Base-by-base conservation (phyloP, 30 jellyfish, hydroid and myxozoan genomes). In the Hydractinia symbiolongicarpus region DNA sequence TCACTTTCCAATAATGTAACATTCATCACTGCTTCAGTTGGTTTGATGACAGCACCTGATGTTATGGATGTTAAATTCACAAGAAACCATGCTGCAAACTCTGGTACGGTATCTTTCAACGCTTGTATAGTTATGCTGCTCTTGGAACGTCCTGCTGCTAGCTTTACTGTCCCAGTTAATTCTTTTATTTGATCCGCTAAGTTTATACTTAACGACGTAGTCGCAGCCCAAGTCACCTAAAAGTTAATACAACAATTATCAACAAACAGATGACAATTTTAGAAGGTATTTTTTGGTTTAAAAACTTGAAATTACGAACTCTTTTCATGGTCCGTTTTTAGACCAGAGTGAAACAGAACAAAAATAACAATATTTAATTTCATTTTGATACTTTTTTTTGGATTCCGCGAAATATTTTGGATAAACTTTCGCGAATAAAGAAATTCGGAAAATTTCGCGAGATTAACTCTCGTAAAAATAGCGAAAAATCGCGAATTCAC, bases 1-100 rank as follows among this genome's bases (percentile, higher is more conserved):
- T 94, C 99, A 82, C 96, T 94, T 53, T 83, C 94, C 5, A 75
- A 67, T 60, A 94, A 54, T 9, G 96, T 82, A 51, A 94, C 85
- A 73, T 88, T 88, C 61, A 83, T 86, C 11, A 74, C 76, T 7
- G 96, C 68, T 9, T 69, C 86, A 13, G 78, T 81, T 7, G 21
- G 72, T 4, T 85, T 71, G 69, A 94, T 74, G 9, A 62, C 44
- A 10, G 99, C 99, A 5, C 99, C 99, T 16, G 56, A 50, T 17
- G 96, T 85, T 49, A 78, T 79, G 7, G 88, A 79, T 10, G 95
- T 88, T 8, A 94, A 82, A 51, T 94, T 94, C 49, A 94, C 90
- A 49, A 40, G 78, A 68, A 88, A 84, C 95, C 95, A 94, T 1
- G 91, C 68, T 51, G 92, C 90, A 55, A 88, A 83, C 68, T 94